Evolutionary conservation across 1,140 invertebrate species (phyloP).

Genomic region (Asbolus verrucosus): DNA sequence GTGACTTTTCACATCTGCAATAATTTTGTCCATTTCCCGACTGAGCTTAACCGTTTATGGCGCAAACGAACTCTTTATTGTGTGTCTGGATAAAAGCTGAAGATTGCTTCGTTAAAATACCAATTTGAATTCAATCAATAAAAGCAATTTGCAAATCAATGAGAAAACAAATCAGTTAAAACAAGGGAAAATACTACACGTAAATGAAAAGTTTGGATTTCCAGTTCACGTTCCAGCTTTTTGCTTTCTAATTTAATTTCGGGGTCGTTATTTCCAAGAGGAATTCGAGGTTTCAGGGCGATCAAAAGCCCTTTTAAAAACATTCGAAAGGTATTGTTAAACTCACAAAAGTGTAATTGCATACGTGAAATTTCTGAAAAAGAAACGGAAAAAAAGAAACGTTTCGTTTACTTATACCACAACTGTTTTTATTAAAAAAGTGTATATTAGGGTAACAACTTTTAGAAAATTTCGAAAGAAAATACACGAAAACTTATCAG

Average conservation of each 20-base stretch:
- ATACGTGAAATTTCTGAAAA: neutral
- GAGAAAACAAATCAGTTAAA: slow-evolving; percentile 28
- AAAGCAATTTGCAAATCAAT: slow-evolving; percentile 37
- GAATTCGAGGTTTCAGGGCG: neutral
- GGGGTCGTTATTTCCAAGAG: neutral
- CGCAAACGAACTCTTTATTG: neutral
- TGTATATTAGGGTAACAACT: slow-evolving; percentile 59
- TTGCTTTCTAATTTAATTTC: slow-evolving; percentile 18
- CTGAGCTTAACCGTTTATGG: neutral
- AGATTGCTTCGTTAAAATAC: slow-evolving; percentile 8
- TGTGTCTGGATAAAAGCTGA: neutral
- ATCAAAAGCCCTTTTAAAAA: slow-evolving; percentile 34
- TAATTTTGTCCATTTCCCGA: too few species aligned
- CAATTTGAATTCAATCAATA: slow-evolving; percentile 27
- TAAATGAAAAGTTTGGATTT: slow-evolving; percentile 23
- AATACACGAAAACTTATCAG: slow-evolving; percentile 57
- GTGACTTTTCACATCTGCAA: too few species aligned
- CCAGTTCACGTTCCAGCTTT: slow-evolving; percentile 6
- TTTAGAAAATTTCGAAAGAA: slow-evolving; percentile 59
- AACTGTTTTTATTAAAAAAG: slow-evolving; percentile 58
- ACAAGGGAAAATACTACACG: slow-evolving; percentile 15
- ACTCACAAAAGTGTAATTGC: neutral
- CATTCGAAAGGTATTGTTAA: slow-evolving; percentile 1
- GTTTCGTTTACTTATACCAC: slow-evolving; percentile 41
- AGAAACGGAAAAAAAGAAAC: neutral